Base-by-base conservation (phyloP, 2,113 vertebrate genomes). In the Otus sunia region DNA sequence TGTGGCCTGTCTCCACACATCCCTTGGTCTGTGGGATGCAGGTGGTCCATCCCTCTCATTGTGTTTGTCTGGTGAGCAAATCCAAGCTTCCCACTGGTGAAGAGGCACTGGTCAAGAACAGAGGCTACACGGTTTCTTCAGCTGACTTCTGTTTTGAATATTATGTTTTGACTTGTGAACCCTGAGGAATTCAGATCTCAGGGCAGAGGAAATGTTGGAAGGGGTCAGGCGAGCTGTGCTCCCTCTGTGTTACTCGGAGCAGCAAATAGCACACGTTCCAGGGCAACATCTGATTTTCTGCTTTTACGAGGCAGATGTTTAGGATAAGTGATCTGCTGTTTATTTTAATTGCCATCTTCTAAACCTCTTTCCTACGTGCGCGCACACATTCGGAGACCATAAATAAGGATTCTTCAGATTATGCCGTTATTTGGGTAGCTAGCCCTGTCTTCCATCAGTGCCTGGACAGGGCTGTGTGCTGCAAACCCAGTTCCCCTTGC, bases 231-330 rank as follows among this genome's bases (percentile, higher is more conserved):
- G 7, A 68, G 72, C 73, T 63, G 49, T 21, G 49, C 91, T 95
- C 76, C 9, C 78, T 88, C 90, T 69, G 58, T 93, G 67, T 94
- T 94, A n/a, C 68, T 81, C 23, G 1, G 77, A 92, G 72, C 84
- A 94, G 92, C 76, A 93, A 91, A 95, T 92, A 87, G 95, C 50
- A 72, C 5, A 5, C 30, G 5, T 97, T 94, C 97, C 94, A 79
- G 82, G 85, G 36, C 88, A 74, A 94, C 97, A 97, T 97, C 96
- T 97, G 96, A 97, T 90, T 97, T 97, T 97, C 88, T 96, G 91
- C 83, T 92, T 97, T 97, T 90, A 95, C 10, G 3, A 96, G 94
- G 90, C 95, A 96, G 95, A 85, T 97, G 95, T 96, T 78, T 96
- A 94, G 94, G 81, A 95, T 77, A 82, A 96, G 83, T 52, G 75